Conservation (phyloP, 92 coral and sea anemone species). For the Montipora capitata region DNA sequence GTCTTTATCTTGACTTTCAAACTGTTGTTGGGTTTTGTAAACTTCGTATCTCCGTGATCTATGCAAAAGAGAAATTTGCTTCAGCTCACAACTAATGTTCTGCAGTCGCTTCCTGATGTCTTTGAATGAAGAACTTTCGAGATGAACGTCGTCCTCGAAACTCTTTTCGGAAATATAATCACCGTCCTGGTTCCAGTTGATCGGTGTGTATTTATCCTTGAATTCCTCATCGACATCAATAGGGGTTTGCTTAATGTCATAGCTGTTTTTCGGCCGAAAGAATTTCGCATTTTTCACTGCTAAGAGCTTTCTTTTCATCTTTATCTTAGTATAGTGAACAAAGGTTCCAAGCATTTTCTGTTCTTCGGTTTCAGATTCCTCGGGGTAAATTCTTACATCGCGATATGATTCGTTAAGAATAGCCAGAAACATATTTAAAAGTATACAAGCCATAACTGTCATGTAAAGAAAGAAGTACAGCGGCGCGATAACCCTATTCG, state of each 20-base stretch:
- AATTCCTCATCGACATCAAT: constrained; percentile 18
- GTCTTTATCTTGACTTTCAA: not conserved
- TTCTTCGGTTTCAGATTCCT: constrained; percentile 74
- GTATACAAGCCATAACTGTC: constrained; percentile 87
- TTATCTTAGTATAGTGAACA: constrained; percentile 79
- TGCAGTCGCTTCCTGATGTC: constrained; percentile 69
- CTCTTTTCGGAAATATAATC: constrained; percentile 23
- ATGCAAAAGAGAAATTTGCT: constrained; percentile 23
- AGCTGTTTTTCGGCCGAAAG: constrained; percentile 76
- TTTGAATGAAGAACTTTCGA: constrained; percentile 64
- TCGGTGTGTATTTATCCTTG: constrained; percentile 65
- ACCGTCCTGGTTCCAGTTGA: constrained; percentile 36
- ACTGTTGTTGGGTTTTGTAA: constrained; percentile 44
- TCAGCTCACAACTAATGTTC: constrained; percentile 67
- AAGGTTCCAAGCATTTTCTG: constrained; percentile 81
- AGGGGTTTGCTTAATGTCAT: constrained; percentile 58
- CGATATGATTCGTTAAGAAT: constrained; percentile 93
- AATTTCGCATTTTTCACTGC: constrained; percentile 65
- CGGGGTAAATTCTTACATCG: constrained; percentile 77
- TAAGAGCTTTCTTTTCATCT: constrained; percentile 55
- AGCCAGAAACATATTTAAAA: constrained; percentile 95
- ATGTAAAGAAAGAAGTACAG: constrained; percentile 91
- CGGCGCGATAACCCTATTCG: constrained; percentile 84
- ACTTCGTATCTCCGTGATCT: constrained; percentile 74
- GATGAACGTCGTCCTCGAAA: constrained; percentile 8